Percentiles rank a stretch among this genome's conserved stretches.
These are phyloP conservation scores for Coturnix japonica DNA, from an alignment of 2,113 vertebrate genomes.

Conservation along the genomic window DNA sequence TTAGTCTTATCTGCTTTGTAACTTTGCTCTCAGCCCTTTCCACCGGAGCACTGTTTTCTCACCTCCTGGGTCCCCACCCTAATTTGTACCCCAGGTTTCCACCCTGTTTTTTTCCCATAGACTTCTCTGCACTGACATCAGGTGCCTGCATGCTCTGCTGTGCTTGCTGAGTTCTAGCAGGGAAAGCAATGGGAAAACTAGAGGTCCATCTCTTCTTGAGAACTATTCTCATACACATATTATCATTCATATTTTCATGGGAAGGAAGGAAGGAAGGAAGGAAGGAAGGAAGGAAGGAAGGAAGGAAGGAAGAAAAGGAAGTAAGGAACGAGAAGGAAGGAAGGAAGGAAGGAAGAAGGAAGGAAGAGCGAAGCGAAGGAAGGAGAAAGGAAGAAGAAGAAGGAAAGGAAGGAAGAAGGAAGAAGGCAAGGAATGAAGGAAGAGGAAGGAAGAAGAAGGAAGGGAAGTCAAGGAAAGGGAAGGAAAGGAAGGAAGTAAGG, in stretches of 20 bases:
- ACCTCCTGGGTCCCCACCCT: not conserved
- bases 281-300: too few relatives aligned
- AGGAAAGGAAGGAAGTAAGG: too few relatives aligned
- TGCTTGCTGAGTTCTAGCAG: not conserved
- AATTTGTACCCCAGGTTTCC: not conserved
- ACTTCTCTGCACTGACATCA: not conserved
- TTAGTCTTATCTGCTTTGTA: not conserved
- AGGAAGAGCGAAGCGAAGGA: too few relatives aligned
- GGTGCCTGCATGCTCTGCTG: not conserved
- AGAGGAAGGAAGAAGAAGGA: too few relatives aligned
- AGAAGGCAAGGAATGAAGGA: too few relatives aligned
- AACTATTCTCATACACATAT: not conserved
- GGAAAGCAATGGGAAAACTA: not conserved
- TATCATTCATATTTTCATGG: not conserved
- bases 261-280: too few relatives aligned
- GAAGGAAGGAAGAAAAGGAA: too few relatives aligned
- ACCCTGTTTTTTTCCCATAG: not conserved
- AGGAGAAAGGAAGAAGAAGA: not conserved
- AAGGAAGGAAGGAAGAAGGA: too few relatives aligned
- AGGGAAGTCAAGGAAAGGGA: too few relatives aligned
- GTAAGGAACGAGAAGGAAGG: too few relatives aligned
- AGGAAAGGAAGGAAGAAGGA: not conserved
- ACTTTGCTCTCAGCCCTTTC: not conserved
- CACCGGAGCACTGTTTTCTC: not conserved
- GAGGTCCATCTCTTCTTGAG: not conserved